phyloP scores from a whole-genome alignment of 2,888 invertebrate genomes.

The Drosophila merina region DNA sequence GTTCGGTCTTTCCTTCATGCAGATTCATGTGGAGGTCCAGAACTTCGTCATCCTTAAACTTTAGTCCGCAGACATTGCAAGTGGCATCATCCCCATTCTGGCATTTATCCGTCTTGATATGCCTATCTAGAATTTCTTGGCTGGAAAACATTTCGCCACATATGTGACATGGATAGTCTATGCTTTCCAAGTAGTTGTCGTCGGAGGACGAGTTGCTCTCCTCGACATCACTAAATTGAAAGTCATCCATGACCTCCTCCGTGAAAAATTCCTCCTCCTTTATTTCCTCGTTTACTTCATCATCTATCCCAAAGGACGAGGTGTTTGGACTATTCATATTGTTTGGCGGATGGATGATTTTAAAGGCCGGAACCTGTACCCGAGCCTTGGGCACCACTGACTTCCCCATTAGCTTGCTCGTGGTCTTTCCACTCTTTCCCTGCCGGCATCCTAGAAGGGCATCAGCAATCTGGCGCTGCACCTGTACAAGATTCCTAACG shows the following conservation, averaged over 20 bases:
- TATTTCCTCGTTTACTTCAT: not conserved
- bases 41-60: conserved; percentile 80
- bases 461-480: conserved; percentile 66
- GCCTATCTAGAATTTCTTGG: conserved; percentile 59
- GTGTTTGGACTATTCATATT: not conserved
- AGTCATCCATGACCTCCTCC: conserved; percentile 37
- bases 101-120: conserved; percentile 65
- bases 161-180: conserved; percentile 66
- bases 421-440: conserved; percentile 39
- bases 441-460: conserved; percentile 61
- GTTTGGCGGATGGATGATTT: conserved; percentile 7
- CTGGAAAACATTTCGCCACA: conserved; percentile 66
- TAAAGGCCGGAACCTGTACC: conserved; percentile 18
- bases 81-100: conserved; percentile 65
- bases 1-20: conserved; percentile 81
- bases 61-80: conserved; percentile 65
- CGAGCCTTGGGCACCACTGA: conserved; percentile 40
- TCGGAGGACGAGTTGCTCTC: conserved; percentile 56
- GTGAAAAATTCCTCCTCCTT: conserved; percentile 17
- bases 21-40: conserved; percentile 81
- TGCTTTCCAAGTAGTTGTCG: conserved; percentile 29
- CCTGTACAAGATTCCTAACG: conserved; percentile 67
- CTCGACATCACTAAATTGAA: conserved; percentile 51
- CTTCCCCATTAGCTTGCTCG: conserved; percentile 14
- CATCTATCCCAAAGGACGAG: not conserved